A percentile compares a stretch with the other conserved stretches of the same genome.
Evolutionary conservation across 2,113 vertebrate species (phyloP).

Genomic region (Agelaius phoeniceus): DNA sequence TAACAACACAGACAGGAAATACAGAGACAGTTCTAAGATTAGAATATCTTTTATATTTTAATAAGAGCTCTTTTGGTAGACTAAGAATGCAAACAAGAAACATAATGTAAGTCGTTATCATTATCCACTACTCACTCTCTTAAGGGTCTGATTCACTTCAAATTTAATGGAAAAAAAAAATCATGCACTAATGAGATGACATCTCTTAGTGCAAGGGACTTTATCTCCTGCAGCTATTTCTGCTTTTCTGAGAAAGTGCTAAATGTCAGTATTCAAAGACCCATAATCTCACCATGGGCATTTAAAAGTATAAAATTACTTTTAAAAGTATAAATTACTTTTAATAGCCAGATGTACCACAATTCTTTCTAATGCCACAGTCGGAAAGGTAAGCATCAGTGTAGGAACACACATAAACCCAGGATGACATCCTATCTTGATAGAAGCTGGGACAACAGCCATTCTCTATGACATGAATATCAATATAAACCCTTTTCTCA

Average conservation of each 20-base stretch:
- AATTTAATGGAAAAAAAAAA: conserved; percentile 1
- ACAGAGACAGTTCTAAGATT: conserved; percentile 14
- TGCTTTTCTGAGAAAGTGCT: background rate
- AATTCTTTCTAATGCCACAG: fast-evolving
- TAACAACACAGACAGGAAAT: conserved; percentile 12
- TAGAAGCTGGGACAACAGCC: background rate
- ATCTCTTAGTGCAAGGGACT: background rate
- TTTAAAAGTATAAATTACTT: background rate
- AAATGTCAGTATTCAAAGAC: background rate
- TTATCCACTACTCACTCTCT: background rate
- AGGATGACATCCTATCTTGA: background rate
- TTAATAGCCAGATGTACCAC: background rate
- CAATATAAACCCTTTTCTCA: background rate
- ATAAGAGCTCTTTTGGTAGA: background rate
- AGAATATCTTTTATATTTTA: conserved; percentile 2
- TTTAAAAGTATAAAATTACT: background rate
- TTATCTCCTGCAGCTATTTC: background rate
- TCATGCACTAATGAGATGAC: background rate
- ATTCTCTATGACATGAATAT: background rate
- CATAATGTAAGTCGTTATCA: background rate
- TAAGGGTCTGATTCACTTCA: conserved; percentile 34
- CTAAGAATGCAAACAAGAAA: conserved; percentile 18
- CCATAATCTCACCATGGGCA: background rate
- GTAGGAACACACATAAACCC: background rate
- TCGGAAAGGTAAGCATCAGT: background rate